Base-by-base conservation (phyloP, 1,140 invertebrate species). In the Drosophila malerkotliana region DNA sequence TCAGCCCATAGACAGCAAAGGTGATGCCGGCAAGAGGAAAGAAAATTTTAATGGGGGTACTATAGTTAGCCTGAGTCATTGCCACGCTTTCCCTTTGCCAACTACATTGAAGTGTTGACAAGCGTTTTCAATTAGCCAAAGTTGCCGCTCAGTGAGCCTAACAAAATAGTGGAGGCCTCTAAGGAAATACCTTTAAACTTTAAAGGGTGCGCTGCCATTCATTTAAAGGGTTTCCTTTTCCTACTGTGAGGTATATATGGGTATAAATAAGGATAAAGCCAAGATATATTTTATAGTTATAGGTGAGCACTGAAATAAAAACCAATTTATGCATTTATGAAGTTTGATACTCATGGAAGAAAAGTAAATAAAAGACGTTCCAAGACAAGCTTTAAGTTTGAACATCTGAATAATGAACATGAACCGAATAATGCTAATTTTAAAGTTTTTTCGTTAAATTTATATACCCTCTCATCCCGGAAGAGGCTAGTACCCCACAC, bases 91-190 rank as follows among this genome's bases (percentile, higher is more conserved):
- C 41, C 53, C 10, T 30, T 41, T 18, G 15, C 10, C 9, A 7
- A 9, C 12, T 54, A 52, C 51, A 62, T 72, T 82, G 52, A 76
- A 54, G 69, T 87, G 82, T 63, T 72, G 72, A 87, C 75, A 67
- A 47, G 72, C 83, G 78, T 82, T 82, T 71, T 77, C 82, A 87
- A 87, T 87, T 87, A 87, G 60, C 62, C 59, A 51, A 66, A 54
- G 8, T 45, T 53, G 37, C 26, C 18, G 47, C 30, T 55, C 3
- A 10, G 15, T 55, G 15, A 28, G 32, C 32, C 41, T 8, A 45
- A 49, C 24, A 6, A 12, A 72, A 26, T 28, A 21, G 34, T 34
- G 15, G 21, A 3, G 6, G 26, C 2, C n/a, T 60, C 5, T 62
- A 48, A 32, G n/a, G 10, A 37, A 12, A 4, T 18, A 18, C 18